phyloP scores from a whole-genome alignment of 1,140 invertebrate species.

The Chrysomallon squamiferum region DNA sequence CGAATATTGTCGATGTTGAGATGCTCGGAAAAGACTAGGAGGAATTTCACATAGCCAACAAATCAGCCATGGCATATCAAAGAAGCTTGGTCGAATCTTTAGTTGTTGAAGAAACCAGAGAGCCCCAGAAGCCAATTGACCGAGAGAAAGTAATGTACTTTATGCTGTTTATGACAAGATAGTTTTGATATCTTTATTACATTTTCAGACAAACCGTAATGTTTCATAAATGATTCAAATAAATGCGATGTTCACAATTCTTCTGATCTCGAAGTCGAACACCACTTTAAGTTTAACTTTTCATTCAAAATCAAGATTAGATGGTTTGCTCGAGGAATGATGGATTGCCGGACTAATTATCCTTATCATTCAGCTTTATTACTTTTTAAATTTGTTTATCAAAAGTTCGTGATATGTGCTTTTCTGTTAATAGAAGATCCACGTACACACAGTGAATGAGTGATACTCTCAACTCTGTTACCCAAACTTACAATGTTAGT shows the following conservation, averaged over 20 bases:
- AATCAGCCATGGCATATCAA: neutral
- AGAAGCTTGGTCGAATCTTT: conserved; percentile 8
- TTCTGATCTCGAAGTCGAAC: neutral
- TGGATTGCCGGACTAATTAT: too few relatives aligned
- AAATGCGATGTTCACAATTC: neutral
- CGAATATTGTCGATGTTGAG: too few relatives aligned
- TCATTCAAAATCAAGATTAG: neutral
- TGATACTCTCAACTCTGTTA: too few relatives aligned
- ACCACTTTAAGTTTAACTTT: neutral
- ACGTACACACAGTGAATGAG: too few relatives aligned
- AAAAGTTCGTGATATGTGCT: too few relatives aligned
- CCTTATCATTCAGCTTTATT: too few relatives aligned
- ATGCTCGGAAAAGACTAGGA: too few relatives aligned
- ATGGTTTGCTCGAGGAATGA: too few relatives aligned
- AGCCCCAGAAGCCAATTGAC: conserved; percentile 80
- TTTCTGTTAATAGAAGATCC: too few relatives aligned
- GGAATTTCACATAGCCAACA: too few relatives aligned
- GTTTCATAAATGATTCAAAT: neutral
- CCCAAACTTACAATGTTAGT: too few relatives aligned
- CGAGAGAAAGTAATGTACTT: conserved; percentile 76
- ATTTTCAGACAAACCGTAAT: neutral
- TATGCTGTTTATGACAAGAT: neutral
- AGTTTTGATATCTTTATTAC: neutral
- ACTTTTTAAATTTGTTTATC: too few relatives aligned
- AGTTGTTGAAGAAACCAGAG: conserved; percentile 72